These are phyloP conservation scores for Ameiurus melas DNA, from an alignment of 2,113 vertebrate species.

Conservation along the genomic window DNA sequence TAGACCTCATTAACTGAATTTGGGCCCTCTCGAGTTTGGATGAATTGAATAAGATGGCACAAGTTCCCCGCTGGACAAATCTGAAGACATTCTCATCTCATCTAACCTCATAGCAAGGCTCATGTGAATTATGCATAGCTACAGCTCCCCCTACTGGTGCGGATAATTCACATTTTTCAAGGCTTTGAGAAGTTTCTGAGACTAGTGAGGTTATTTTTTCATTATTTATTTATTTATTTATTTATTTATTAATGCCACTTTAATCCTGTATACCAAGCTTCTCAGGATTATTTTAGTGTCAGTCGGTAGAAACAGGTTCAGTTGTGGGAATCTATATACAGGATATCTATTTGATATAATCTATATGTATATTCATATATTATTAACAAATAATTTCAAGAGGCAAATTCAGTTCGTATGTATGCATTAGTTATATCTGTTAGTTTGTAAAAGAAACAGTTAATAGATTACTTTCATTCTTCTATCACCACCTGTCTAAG, in stretches of 20 bases:
- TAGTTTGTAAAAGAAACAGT: constrained; percentile 57
- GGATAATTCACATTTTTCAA: constrained; percentile 29
- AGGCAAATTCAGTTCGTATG: not conserved
- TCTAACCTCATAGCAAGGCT: constrained; percentile 21
- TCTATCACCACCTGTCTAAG: constrained; percentile 69
- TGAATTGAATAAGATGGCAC: constrained; percentile 67
- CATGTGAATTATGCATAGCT: constrained; percentile 82
- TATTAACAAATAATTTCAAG: not conserved
- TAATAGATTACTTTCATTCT: constrained; percentile 71
- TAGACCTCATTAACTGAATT: not conserved
- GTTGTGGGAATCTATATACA: not conserved
- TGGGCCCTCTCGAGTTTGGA: constrained; percentile 46
- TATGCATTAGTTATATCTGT: constrained; percentile 28
- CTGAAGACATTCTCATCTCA: constrained; percentile 44
- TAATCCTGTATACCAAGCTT: not conserved
- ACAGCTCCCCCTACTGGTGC: constrained; percentile 89
- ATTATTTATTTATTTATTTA: not conserved
- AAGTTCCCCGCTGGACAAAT: constrained; percentile 65
- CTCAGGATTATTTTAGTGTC: not conserved
- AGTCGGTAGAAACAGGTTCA: not conserved
- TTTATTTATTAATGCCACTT: not conserved
- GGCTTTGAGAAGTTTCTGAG: not conserved
- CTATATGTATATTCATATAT: no score
- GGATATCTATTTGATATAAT: not conserved
- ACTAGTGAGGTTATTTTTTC: not conserved